Conservation (phyloP, 37 sponge, comb jelly and placozoan genomes). For the Oscarella lobularis region DNA sequence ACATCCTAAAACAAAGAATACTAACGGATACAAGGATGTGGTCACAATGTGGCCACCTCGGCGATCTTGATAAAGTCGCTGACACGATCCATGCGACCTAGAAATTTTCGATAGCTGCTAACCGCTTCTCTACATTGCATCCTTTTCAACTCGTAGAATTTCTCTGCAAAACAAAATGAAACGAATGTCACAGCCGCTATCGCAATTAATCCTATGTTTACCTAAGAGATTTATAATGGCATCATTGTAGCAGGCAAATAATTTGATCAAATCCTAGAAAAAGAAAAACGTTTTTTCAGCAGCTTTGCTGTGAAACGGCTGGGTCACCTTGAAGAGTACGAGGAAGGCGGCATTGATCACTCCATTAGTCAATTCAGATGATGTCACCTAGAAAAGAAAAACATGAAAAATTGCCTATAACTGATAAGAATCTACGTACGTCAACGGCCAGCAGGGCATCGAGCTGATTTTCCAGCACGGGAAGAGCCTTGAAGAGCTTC, state of each 20-base stretch:
- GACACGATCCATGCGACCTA: slow-evolving; percentile 52
- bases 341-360: slow-evolving; percentile 79
- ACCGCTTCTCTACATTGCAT: slow-evolving; percentile 58
- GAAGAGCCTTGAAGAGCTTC: slow-evolving; percentile 34
- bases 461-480: slow-evolving; percentile 36
- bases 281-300: not conserved
- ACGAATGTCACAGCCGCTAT: too few relatives aligned
- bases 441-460: slow-evolving; percentile 56
- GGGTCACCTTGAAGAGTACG: slow-evolving; percentile 56
- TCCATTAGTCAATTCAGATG: slow-evolving; percentile 62
- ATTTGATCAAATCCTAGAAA: slow-evolving; percentile 61
- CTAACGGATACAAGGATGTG: not conserved
- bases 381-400: slow-evolving; percentile 10
- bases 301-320: not conserved
- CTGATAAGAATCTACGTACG: not conserved
- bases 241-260: slow-evolving; percentile 73
- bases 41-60: slow-evolving; percentile 34
- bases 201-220: too few relatives aligned
- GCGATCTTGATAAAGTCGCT: slow-evolving; percentile 50
- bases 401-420: not conserved
- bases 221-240: slow-evolving; percentile 62
- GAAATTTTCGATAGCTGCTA: slow-evolving; percentile 51
- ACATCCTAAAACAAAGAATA: too few relatives aligned
- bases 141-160: slow-evolving; percentile 85
- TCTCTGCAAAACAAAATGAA: slow-evolving; percentile 23